Evolutionary conservation across 1,140 invertebrate genomes (phyloP), one percentile per base, ranked within the genome.

Genomic region (Drosophila nigrodunni): DNA sequence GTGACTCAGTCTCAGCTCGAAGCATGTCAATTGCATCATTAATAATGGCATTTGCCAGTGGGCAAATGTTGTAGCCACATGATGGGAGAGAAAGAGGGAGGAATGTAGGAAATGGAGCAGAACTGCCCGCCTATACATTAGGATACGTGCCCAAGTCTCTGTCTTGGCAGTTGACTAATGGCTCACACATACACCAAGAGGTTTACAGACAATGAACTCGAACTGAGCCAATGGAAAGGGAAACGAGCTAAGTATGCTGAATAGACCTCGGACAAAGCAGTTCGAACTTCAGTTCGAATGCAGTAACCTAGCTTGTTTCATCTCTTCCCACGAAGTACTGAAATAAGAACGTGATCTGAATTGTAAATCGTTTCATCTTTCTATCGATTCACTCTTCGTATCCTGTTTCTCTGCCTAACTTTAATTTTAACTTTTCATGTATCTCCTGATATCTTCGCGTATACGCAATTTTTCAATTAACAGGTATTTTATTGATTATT

Each of bases 1-100:
- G 13, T 35, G 3, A 52, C 77, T 41, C 41, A 11, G 4, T 13
- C 41, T 43, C 62, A 7, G 47, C 47, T 30, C 55, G 50, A 21
- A 49, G 61, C 82, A 74, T 69, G 83, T 71, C 83, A 87, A 87
- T 80, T 87, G 83, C 77, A 77, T 82, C 83, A 87, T 87, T 87
- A 87, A 87, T 88, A 88, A 87, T 71, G 64, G 52, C 79, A 74
- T 82, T 85, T 68, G 71, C 74, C 77, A 73, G 37, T 59, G 64
- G 66, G 60, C 64, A 43, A 21, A 21, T 21, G 1, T 21, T 21
- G 18, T 21, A 21, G 18, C 18, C 18, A 1, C 18, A 43, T 25
- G 46, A 41, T 39, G 50, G 21, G 13, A 8, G 8, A 39, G 37
- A 10, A 10, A 11, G 39, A 41, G 11, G 15, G 15, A 50, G 30